Evolutionary conservation across 2,888 invertebrate genomes (phyloP).

Genomic region (Drosophila conformis): DNA sequence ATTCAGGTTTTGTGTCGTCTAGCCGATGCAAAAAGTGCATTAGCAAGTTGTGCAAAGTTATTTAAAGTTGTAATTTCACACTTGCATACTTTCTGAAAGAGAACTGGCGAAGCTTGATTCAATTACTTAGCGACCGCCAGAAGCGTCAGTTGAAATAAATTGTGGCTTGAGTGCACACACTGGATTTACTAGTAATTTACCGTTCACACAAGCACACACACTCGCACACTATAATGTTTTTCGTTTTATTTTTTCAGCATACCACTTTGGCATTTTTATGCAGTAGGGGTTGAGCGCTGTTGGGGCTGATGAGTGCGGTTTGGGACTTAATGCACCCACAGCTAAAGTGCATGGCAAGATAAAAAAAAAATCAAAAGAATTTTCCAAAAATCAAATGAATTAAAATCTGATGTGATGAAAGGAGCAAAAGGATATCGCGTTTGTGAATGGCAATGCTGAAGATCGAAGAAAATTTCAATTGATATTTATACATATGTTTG

Average conservation of each 20-base stretch:
- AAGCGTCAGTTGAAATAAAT: slow-evolving; percentile 55
- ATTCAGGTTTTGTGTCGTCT: neutral
- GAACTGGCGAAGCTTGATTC: slow-evolving; percentile 48
- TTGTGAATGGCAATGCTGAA: slow-evolving; percentile 10
- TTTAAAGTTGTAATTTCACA: slow-evolving; percentile 27
- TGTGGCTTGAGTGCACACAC: slow-evolving; percentile 57
- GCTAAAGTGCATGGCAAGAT: slow-evolving; percentile 42
- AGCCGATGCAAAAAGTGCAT: slow-evolving; percentile 4
- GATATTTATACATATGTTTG: neutral
- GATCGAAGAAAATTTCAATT: neutral
- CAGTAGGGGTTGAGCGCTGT: slow-evolving; percentile 20
- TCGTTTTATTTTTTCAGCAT: slow-evolving; percentile 51
- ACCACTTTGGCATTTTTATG: slow-evolving; percentile 54
- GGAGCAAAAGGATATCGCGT: slow-evolving; percentile 32
- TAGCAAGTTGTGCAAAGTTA: neutral
- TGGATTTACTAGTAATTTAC: slow-evolving; percentile 66
- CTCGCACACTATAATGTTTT: slow-evolving; percentile 26
- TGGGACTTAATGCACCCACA: slow-evolving; percentile 41
- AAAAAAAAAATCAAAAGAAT: slow-evolving; percentile 9
- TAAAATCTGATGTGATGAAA: slow-evolving; percentile 48
- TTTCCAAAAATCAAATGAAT: slow-evolving; percentile 52
- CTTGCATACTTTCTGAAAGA: slow-evolving; percentile 28
- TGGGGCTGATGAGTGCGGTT: slow-evolving; percentile 4
- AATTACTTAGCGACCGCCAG: slow-evolving; percentile 59
- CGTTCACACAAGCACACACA: slow-evolving; percentile 17